phyloP scores from a whole-genome alignment of 1,140 invertebrate species.

The Heterodera schachtii region DNA sequence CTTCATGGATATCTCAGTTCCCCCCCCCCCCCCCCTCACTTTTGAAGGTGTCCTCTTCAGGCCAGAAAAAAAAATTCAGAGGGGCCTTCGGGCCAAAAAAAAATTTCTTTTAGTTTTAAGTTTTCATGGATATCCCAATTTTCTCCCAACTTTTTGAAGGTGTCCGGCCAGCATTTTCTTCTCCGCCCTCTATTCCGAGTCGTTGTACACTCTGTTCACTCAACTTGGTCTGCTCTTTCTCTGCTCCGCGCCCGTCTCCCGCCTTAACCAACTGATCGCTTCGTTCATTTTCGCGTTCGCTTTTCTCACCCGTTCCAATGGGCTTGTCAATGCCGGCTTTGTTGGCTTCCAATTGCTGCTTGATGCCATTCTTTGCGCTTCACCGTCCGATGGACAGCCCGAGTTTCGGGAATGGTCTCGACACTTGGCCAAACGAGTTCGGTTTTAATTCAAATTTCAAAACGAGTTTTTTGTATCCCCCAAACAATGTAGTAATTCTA shows the following conservation, averaged over 20 bases:
- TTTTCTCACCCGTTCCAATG: constrained; percentile 54
- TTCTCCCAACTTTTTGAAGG: neutral
- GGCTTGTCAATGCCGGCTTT: constrained; percentile 43
- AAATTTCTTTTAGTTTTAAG: too few species aligned
- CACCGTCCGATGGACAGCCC: constrained; percentile 22
- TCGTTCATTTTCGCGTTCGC: constrained; percentile 50
- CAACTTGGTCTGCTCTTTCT: constrained; percentile 39
- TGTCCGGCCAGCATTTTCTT: constrained; percentile 51
- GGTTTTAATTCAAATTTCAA: constrained; percentile 1
- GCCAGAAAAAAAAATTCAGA: too few species aligned
- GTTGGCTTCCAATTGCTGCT: constrained; percentile 33
- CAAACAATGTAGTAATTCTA: too few species aligned
- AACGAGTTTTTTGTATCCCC: too few species aligned
- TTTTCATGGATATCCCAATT: neutral
- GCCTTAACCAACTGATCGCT: constrained; percentile 33
- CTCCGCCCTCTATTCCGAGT: constrained; percentile 51
- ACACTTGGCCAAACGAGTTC: constrained; percentile 21
- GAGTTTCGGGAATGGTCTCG: constrained; percentile 35
- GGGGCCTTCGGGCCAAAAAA: too few species aligned
- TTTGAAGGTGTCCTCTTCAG: too few species aligned
- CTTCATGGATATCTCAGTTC: too few species aligned
- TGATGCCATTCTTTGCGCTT: constrained; percentile 32
- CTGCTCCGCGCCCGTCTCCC: constrained; percentile 12
- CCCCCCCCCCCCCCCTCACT: too few species aligned
- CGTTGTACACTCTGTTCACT: constrained; percentile 46